phyloP scores from a whole-genome alignment of 2,113 vertebrate species.

The Toxostoma redivivum region DNA sequence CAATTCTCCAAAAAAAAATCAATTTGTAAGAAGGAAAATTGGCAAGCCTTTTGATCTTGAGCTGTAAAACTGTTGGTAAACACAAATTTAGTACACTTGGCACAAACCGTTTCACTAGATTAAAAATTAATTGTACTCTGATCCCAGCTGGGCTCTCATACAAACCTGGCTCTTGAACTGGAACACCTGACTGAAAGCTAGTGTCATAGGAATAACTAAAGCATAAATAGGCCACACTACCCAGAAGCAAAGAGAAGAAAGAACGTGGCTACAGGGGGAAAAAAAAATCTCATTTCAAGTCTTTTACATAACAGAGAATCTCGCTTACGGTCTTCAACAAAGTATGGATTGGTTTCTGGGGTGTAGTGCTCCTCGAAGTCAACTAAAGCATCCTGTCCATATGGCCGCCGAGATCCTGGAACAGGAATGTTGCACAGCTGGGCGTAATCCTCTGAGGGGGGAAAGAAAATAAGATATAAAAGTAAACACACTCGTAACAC shows the following conservation, averaged over 20 bases:
- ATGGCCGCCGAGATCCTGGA: conserved; percentile 73
- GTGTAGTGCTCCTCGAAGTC: conserved; percentile 77
- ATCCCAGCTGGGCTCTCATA: background rate
- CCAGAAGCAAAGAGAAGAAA: background rate
- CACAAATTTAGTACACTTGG: background rate
- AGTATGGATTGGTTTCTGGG: conserved; percentile 73
- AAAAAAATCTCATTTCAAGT: background rate
- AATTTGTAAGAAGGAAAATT: conserved; percentile 26
- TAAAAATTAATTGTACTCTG: background rate
- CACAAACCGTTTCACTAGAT: background rate
- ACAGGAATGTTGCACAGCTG: conserved; percentile 88
- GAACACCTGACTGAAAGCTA: conserved; percentile 26
- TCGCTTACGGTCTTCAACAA: conserved; percentile 85
- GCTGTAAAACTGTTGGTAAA: conserved; percentile 44
- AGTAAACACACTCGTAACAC: conserved; percentile 27
- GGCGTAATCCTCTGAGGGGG: conserved; percentile 82
- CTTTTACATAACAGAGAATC: background rate
- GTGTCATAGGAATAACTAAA: conserved; percentile 1
- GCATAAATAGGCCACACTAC: background rate
- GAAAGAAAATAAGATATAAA: conserved; percentile 35
- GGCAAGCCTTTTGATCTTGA: background rate
- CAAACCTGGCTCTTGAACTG: background rate
- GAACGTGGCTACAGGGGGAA: background rate
- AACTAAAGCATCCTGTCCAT: conserved; percentile 87
- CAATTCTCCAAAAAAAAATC: background rate